phyloP scores from a whole-genome alignment of 2,888 invertebrate species.

The Phasia obesa region DNA sequence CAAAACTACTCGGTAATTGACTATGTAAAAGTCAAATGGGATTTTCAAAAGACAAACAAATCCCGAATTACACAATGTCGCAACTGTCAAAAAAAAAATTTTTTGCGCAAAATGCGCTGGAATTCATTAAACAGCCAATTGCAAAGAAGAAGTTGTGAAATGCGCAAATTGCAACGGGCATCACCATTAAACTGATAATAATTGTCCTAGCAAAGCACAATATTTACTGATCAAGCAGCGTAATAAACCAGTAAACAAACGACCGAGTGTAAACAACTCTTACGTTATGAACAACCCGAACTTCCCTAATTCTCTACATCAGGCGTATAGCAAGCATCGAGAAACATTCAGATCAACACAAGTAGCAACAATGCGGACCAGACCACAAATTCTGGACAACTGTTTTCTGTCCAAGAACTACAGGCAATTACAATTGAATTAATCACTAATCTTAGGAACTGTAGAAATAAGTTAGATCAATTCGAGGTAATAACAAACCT shows the following conservation, averaged over 20 bases:
- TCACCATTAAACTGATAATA: constrained; percentile 10
- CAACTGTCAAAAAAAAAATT: constrained; percentile 1
- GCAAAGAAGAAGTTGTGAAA: constrained; percentile 15
- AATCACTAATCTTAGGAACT: constrained; percentile 3
- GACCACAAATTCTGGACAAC: background rate
- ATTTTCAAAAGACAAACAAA: no score
- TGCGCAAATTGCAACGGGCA: constrained; percentile 36
- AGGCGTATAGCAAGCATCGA: background rate
- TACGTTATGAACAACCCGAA: background rate
- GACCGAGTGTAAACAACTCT: background rate
- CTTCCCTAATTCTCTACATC: background rate
- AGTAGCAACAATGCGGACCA: constrained; percentile 1
- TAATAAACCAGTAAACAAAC: constrained; percentile 6
- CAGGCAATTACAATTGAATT: background rate
- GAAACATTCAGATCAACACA: background rate
- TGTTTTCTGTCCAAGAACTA: background rate
- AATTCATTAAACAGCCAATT: constrained; percentile 4
- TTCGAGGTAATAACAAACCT: constrained; percentile 9
- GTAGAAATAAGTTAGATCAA: constrained; percentile 9
- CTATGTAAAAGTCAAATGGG: no score
- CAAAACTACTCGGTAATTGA: no score
- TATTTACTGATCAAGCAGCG: constrained; percentile 21
- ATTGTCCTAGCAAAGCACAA: background rate
- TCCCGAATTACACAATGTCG: no score
- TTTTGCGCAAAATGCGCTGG: constrained; percentile 44